phyloP scores from a whole-genome alignment of 2,888 invertebrate genomes.

The Podotricha telesiphe region DNA sequence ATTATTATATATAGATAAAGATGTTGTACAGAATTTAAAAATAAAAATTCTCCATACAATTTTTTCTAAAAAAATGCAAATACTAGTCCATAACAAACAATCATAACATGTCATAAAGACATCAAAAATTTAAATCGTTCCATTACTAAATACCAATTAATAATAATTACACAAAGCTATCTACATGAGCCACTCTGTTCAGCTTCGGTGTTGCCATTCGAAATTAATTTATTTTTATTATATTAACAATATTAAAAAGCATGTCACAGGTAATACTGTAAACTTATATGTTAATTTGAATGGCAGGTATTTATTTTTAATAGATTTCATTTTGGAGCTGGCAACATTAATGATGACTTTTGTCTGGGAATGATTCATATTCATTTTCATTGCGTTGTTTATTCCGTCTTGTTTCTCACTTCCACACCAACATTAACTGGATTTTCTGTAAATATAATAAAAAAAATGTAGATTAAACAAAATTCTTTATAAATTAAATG shows the following conservation, averaged over 20 bases:
- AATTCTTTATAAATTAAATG: too few species aligned
- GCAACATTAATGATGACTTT: slow-evolving; percentile 64
- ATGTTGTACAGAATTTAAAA: too few species aligned
- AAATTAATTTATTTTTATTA: too few species aligned
- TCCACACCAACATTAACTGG: slow-evolving; percentile 71
- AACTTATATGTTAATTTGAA: slow-evolving; percentile 32
- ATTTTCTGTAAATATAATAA: slow-evolving; percentile 64
- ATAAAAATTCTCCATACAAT: too few species aligned
- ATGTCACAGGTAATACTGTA: slow-evolving; percentile 47
- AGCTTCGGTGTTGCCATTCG: slow-evolving; percentile 53
- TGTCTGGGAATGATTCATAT: slow-evolving; percentile 79
- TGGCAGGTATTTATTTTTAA: slow-evolving; percentile 43
- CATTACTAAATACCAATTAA: slow-evolving; percentile 77
- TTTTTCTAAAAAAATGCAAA: too few species aligned
- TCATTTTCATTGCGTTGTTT: slow-evolving; percentile 64
- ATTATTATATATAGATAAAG: too few species aligned
- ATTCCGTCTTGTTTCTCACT: slow-evolving; percentile 63
- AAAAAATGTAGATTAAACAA: too few species aligned
- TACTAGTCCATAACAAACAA: too few species aligned
- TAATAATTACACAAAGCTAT: slow-evolving; percentile 81
- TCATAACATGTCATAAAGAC: slow-evolving; percentile 16
- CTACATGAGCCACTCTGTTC: slow-evolving; percentile 81
- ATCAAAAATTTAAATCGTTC: slow-evolving; percentile 61
- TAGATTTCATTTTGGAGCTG: slow-evolving; percentile 52
- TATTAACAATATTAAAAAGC: slow-evolving; percentile 16